These are phyloP conservation scores for Ericerus pela DNA, from an alignment of 1,140 invertebrate genomes.

Conservation along the genomic window DNA sequence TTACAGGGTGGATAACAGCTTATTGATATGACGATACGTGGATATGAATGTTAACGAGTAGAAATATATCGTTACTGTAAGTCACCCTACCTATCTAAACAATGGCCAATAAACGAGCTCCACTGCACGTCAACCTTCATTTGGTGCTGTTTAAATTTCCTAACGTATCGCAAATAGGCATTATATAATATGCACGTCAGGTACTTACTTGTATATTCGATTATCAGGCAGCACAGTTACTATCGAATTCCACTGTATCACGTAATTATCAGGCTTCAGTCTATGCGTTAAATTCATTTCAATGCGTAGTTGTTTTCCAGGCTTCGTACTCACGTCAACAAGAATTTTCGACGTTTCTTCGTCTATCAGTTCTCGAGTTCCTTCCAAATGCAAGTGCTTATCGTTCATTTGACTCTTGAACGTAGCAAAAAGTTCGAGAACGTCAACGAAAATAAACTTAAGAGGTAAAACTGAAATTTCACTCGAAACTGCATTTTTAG, in stretches of 20 bases:
- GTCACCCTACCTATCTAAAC: no score
- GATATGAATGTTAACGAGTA: no score
- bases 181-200: background rate
- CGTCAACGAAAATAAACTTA: background rate
- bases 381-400: background rate
- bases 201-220: background rate
- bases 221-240: background rate
- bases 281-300: background rate
- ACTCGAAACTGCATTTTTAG: no score
- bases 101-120: no score
- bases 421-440: background rate
- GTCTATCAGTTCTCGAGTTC: background rate
- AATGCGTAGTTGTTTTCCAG: background rate
- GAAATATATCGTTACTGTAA: no score
- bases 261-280: background rate
- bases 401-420: slow-evolving; percentile 1
- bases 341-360: background rate
- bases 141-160: no score
- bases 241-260: background rate
- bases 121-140: no score
- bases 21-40: no score
- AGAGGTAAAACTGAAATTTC: background rate
- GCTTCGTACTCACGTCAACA: background rate
- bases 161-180: no score
- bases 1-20: no score